phyloP scores from a whole-genome alignment of 2,797 vertebrate genomes.

The Chanos chanos region DNA sequence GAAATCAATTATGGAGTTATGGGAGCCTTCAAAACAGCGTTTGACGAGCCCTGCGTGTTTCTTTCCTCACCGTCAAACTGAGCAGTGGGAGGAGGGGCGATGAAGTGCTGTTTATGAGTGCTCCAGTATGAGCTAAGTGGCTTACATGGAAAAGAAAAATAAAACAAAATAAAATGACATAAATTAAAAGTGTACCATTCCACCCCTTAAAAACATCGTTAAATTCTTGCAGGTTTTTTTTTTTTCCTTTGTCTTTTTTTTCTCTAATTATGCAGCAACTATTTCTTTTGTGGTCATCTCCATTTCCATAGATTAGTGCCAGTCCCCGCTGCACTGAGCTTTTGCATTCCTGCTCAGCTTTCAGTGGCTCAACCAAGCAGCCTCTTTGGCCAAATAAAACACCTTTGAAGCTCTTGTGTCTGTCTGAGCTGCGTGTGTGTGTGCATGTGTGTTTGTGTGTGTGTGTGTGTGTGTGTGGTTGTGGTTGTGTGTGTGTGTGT shows the following conservation, averaged over 20 bases:
- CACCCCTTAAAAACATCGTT: neutral
- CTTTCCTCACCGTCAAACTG: too few relatives aligned
- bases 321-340: constrained; percentile 52
- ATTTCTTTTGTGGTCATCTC: too few relatives aligned
- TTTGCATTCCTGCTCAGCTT: constrained; percentile 60
- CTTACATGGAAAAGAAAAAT: too few relatives aligned
- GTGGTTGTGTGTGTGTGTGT: constrained; percentile 31
- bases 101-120: too few relatives aligned
- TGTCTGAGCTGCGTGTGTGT: constrained; percentile 20
- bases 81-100: too few relatives aligned
- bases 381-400: constrained; percentile 56
- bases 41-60: constrained; percentile 54
- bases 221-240: constrained; percentile 9
- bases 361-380: constrained; percentile 35
- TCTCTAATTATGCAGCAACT: too few relatives aligned
- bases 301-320: too few relatives aligned
- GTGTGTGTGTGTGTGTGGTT: constrained; percentile 23
- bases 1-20: constrained; percentile 29
- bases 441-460: neutral
- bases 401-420: constrained; percentile 57
- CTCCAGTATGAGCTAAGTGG: too few relatives aligned
- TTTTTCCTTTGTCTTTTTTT: constrained; percentile 1
- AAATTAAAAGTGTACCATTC: constrained; percentile 1
- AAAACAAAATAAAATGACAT: too few relatives aligned
- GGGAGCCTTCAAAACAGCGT: constrained; percentile 21